phyloP scores from a whole-genome alignment of 2,113 vertebrate species.

The Zingel zingel region DNA sequence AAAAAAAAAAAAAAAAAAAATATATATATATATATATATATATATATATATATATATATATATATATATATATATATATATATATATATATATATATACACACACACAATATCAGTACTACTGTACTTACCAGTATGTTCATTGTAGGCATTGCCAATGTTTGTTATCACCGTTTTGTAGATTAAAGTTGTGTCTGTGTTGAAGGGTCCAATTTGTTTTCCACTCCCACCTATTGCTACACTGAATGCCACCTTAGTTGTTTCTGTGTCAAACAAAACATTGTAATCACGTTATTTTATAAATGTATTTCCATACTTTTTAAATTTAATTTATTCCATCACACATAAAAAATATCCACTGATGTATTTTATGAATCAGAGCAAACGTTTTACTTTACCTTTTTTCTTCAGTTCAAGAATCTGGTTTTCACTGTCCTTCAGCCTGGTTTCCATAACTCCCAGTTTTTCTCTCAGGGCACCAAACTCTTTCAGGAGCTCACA shows the following conservation, averaged over 20 bases:
- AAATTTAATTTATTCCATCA: too few species aligned
- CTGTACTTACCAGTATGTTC: too few species aligned
- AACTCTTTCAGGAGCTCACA: constrained; percentile 4
- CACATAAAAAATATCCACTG: too few species aligned
- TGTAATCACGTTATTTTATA: too few species aligned
- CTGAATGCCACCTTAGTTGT: not conserved
- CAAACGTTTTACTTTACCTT: not conserved
- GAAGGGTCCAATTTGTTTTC: not conserved
- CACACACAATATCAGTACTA: too few species aligned
- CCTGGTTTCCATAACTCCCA: not conserved
- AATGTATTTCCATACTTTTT: not conserved
- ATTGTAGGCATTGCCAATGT: constrained; percentile 23
- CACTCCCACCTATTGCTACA: fast-evolving
- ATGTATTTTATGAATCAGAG: too few species aligned
- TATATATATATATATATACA: too few species aligned
- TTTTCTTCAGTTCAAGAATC: not conserved
- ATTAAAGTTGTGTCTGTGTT: fast-evolving
- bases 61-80: too few species aligned
- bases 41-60: too few species aligned
- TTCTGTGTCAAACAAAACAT: not conserved
- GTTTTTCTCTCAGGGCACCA: not conserved
- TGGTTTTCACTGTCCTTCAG: not conserved
- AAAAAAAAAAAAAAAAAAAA: too few species aligned
- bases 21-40: too few species aligned
- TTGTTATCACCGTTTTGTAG: not conserved